Evolutionary conservation across 2,113 vertebrate species (phyloP).

Genomic region (Syngnathus scovelli): DNA sequence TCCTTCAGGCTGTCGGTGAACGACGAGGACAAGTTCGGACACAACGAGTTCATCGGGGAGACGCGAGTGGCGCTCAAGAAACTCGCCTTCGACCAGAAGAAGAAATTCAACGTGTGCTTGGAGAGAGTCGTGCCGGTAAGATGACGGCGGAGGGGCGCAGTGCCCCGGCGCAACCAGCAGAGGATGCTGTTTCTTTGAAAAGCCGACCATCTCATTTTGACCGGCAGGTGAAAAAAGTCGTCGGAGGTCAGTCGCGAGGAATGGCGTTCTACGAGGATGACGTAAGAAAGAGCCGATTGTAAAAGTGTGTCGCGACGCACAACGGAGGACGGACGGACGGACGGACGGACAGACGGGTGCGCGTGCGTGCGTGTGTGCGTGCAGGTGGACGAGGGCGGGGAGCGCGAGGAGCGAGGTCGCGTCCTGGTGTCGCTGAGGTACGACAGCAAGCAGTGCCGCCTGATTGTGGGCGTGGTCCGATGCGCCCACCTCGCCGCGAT

Average conservation of each 20-base stretch:
- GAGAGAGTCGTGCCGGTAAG: slow-evolving; percentile 90
- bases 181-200: neutral
- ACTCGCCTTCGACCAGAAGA: slow-evolving; percentile 88
- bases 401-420: slow-evolving; percentile 87
- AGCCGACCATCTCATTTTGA: neutral
- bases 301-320: too few relatives aligned
- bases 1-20: slow-evolving; percentile 86
- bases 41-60: slow-evolving; percentile 97
- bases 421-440: slow-evolving; percentile 93
- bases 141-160: neutral
- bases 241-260: slow-evolving; percentile 76
- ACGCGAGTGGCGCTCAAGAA: slow-evolving; percentile 93
- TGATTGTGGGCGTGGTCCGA: slow-evolving; percentile 88
- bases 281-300: slow-evolving; percentile 59
- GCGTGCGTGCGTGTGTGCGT: too few relatives aligned
- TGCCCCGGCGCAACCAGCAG: neutral
- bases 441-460: slow-evolving; percentile 82
- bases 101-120: slow-evolving; percentile 92
- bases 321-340: too few relatives aligned
- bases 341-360: too few relatives aligned
- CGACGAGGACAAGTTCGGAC: slow-evolving; percentile 96
- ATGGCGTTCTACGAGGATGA: slow-evolving; percentile 96
- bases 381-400: slow-evolving; percentile 78
- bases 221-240: neutral
- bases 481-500: slow-evolving; percentile 94